Percentiles rank a stretch among this genome's conserved stretches.
These are phyloP conservation scores for Nansenia antarctica DNA, from an alignment of 2,113 vertebrate genomes.

Conservation along the genomic window DNA sequence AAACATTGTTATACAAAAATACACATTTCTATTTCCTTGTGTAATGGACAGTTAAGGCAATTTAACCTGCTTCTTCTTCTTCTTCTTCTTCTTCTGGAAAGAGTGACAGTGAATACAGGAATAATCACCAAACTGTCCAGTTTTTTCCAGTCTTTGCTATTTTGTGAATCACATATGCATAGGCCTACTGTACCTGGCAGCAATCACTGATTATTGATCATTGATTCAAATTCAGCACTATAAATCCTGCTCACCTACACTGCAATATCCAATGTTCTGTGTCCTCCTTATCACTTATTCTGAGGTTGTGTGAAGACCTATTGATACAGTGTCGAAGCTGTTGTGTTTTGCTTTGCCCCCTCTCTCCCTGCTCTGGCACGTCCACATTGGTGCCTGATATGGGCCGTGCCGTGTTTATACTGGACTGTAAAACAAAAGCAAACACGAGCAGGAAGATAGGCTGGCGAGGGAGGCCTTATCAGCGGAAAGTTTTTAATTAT, in stretches of 20 bases:
- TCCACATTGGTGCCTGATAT: conserved; percentile 29
- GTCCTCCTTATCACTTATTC: neutral
- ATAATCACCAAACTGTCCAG: neutral
- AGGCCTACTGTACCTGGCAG: neutral
- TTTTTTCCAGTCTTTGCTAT: too few species aligned
- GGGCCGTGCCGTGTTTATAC: conserved; percentile 38
- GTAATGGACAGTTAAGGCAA: too few species aligned
- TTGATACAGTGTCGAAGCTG: too few species aligned
- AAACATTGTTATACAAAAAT: too few species aligned
- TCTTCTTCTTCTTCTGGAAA: too few species aligned
- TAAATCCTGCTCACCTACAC: neutral
- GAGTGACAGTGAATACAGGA: neutral
- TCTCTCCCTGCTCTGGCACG: neutral
- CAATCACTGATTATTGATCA: neutral
- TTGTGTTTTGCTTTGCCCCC: neutral
- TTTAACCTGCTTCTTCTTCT: too few species aligned
- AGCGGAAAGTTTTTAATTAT: conserved; percentile 50
- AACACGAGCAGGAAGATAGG: conserved; percentile 43
- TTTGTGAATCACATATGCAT: neutral
- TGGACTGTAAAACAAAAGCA: conserved; percentile 56
- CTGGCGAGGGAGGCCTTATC: conserved; percentile 27
- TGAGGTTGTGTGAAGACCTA: neutral
- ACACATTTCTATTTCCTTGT: too few species aligned
- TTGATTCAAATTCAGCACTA: neutral
- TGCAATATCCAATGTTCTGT: neutral